Percentiles rank a stretch among this genome's conserved stretches.
Evolutionary conservation across 2,888 invertebrate genomes (phyloP).

Genomic region (Thalpophila matura): DNA sequence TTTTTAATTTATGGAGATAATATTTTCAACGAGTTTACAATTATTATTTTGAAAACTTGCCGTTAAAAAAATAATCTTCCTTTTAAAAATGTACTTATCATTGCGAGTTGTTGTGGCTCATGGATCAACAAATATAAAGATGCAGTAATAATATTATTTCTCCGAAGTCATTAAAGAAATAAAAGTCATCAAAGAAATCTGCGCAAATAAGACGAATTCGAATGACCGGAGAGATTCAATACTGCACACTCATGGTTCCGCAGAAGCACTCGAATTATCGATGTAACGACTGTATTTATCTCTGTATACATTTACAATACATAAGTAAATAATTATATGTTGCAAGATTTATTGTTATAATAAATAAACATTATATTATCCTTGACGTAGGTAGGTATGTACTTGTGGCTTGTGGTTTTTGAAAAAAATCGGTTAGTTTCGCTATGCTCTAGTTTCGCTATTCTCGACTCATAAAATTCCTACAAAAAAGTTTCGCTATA

Average conservation of each 20-base stretch:
- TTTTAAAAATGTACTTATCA: background rate
- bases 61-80: background rate
- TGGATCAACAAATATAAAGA: background rate
- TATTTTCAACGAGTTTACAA: no score
- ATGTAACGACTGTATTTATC: constrained; percentile 19
- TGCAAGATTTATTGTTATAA: constrained; percentile 12
- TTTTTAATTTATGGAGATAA: no score
- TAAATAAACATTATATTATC: constrained; percentile 33
- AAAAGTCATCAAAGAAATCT: constrained; percentile 42
- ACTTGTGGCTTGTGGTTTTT: background rate
- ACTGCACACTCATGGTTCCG: constrained; percentile 39
- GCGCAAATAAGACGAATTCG: background rate
- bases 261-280: constrained; percentile 28
- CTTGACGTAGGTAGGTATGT: no score
- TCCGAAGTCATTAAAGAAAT: constrained; percentile 15
- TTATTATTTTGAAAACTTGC: no score
- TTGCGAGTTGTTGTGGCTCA: background rate
- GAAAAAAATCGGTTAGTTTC: no score
- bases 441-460: no score
- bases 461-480: no score
- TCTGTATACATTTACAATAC: constrained; percentile 1
- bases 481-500: no score
- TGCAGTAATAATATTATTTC: constrained; percentile 24
- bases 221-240: constrained; percentile 16
- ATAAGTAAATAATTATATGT: constrained; percentile 1